Percentiles rank a stretch among this genome's conserved stretches.
These are phyloP conservation scores for Halcyon smyrnensis DNA, from an alignment of 2,797 vertebrate genomes.

Conservation along the genomic window DNA sequence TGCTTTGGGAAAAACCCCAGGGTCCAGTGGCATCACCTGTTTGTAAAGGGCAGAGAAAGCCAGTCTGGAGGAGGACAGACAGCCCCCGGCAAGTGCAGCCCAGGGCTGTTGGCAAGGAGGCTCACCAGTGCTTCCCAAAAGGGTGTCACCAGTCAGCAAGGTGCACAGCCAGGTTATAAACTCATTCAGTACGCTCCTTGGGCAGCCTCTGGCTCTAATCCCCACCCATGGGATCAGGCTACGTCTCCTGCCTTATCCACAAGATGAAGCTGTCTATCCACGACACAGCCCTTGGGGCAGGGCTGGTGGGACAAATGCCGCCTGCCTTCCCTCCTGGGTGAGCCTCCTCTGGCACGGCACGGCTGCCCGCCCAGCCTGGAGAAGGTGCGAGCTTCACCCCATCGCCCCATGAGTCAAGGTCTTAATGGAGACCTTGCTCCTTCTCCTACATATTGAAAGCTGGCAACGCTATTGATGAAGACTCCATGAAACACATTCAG, in stretches of 20 bases:
- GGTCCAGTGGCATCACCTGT: neutral
- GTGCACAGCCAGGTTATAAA: neutral
- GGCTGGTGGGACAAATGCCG: neutral
- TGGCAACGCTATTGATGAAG: neutral
- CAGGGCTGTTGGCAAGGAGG: rapidly evolving
- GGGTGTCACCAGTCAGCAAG: neutral
- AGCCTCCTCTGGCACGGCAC: neutral
- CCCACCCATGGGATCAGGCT: neutral
- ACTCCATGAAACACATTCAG: neutral
- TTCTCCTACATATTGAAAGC: neutral
- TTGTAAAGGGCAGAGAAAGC: neutral
- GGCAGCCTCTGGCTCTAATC: neutral
- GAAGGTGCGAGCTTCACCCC: neutral
- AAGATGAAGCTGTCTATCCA: neutral
- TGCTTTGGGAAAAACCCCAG: neutral
- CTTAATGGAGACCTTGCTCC: neutral
- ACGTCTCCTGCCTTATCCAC: neutral
- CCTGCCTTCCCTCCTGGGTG: neutral
- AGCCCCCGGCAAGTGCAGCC: neutral
- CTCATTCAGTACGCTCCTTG: rapidly evolving
- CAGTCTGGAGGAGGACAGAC: neutral
- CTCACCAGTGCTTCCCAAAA: neutral
- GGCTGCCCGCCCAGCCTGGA: neutral
- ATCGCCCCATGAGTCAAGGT: neutral
- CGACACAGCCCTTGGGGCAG: neutral